Conservation (phyloP, 2,888 invertebrate species). For the Esperia sulphurella region DNA sequence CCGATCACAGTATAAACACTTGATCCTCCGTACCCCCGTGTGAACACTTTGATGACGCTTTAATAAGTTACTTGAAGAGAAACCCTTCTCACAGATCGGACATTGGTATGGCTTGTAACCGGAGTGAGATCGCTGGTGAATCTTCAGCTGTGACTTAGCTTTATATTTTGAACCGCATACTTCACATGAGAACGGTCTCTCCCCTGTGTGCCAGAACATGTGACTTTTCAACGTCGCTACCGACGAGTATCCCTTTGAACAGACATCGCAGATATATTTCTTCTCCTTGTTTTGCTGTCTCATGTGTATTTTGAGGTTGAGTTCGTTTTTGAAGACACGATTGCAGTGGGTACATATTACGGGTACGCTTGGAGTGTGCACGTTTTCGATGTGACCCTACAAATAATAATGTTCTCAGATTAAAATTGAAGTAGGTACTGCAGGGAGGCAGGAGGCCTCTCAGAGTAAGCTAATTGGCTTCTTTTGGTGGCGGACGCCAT, state of each 20-base stretch:
- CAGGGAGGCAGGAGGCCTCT: too few species aligned
- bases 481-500: too few species aligned
- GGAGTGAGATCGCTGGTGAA: slow-evolving; percentile 31
- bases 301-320: slow-evolving; percentile 29
- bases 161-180: slow-evolving; percentile 41
- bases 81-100: slow-evolving; percentile 21
- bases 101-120: slow-evolving; percentile 28
- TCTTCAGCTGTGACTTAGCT: slow-evolving; percentile 30
- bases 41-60: slow-evolving; percentile 29
- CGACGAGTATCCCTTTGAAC: slow-evolving; percentile 31
- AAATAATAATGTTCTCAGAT: slow-evolving; percentile 1
- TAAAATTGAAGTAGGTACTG: too few species aligned
- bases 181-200: slow-evolving; percentile 36
- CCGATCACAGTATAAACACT: slow-evolving; percentile 26
- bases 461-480: too few species aligned
- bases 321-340: slow-evolving; percentile 35
- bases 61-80: slow-evolving; percentile 16
- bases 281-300: slow-evolving; percentile 24
- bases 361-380: slow-evolving; percentile 21
- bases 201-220: slow-evolving; percentile 40
- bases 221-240: slow-evolving; percentile 30
- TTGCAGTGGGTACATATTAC: slow-evolving; percentile 43
- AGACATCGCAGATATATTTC: slow-evolving; percentile 34
- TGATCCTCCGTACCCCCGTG: slow-evolving; percentile 25
- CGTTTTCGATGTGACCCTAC: slow-evolving; percentile 25